Conservation (phyloP, 2,113 vertebrate genomes). For the Willisornis vidua region DNA sequence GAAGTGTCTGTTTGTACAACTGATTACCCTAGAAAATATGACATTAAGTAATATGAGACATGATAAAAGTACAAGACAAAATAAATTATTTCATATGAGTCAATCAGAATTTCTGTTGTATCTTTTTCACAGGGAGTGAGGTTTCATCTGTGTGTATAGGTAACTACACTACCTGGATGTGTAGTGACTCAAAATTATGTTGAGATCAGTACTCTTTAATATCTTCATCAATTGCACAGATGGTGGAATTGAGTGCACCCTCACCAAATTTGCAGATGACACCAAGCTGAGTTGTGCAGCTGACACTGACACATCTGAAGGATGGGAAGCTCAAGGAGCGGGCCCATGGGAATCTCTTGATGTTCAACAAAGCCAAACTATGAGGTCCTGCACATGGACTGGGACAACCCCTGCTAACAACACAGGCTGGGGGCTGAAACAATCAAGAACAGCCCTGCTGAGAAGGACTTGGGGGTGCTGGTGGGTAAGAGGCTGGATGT, state of each 20-base stretch:
- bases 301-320: not conserved
- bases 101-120: not conserved
- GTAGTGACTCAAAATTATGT: not conserved
- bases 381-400: too few relatives aligned
- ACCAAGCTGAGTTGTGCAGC: not conserved
- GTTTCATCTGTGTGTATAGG: not conserved
- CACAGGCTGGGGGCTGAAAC: not conserved
- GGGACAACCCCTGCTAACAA: not conserved
- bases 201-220: not conserved
- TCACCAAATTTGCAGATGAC: not conserved
- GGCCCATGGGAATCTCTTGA: too few relatives aligned
- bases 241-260: rapidly evolving
- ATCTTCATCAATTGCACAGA: not conserved
- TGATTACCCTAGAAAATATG: not conserved
- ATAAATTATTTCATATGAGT: not conserved
- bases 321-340: rapidly evolving
- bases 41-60: not conserved
- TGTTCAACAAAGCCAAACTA: not conserved
- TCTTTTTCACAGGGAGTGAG: not conserved
- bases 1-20: not conserved
- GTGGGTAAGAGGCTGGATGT: not conserved
- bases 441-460: not conserved
- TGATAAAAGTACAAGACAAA: not conserved
- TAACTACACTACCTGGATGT: not conserved
- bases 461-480: not conserved